Base-by-base conservation (phyloP, 2,797 vertebrate genomes). In the Clarias pachynema region DNA sequence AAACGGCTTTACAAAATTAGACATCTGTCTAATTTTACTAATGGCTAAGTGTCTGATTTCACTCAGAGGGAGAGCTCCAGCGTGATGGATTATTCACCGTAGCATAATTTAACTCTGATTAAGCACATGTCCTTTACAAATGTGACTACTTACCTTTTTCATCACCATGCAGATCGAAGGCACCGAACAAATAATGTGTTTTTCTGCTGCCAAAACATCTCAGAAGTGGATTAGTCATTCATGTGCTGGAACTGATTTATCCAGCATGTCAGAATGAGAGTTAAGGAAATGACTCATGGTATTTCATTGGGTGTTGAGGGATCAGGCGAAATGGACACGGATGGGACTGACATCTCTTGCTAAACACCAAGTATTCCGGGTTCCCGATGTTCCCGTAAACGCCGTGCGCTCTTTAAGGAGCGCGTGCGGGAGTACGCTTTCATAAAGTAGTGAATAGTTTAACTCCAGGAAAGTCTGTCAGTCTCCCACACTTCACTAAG, bases 391-490 rank as follows among this genome's bases (percentile, higher is more conserved):
- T 68, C n/a, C 74, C 15, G 40, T 68, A 68, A 66, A 31, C 4
- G 31, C 73, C 31, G 10, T 22, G 73, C 16, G 26, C 60, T 81
- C 40, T 68, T 26, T 56, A 56, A 53, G 79, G 79, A 68, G 65
- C 31, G 74, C 75, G 24, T 31, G 22, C 10, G 56, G 63, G 16
- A 66, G 31, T 37, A n/a, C 31, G 75, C 57, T 86, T 79, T 87
- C 82, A 85, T 82, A 81, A 86, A 73, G 69, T 77, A 74, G 53
- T 53, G 78, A 83, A 88, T 83, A 84, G 75, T 87, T 81, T 81
- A 93, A 92, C 92, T 95, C 92, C 92, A 93, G 92, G 91, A 92
- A 91, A 89, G 92, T 92, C 93, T 94, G 95, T 95, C 94, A 95
- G 87, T 95, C 93, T 91, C 89, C 6, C 62, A 92, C 90, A 89